Evolutionary conservation across 2,888 invertebrate genomes (phyloP).

Genomic region (Dorcus hopei): DNA sequence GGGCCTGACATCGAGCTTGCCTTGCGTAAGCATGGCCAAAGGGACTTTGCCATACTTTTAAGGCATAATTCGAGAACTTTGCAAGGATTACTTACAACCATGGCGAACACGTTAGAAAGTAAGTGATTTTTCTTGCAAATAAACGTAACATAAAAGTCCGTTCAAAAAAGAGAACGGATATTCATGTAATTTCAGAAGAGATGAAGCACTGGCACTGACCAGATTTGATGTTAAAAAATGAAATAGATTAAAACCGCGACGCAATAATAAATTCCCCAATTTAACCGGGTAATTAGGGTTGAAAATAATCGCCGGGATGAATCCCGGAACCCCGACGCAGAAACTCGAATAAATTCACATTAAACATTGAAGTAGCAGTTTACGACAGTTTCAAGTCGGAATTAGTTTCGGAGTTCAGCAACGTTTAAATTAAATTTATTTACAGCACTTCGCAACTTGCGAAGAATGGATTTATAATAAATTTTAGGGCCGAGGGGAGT

Average conservation of each 20-base stretch:
- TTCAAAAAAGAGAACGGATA: too few relatives aligned
- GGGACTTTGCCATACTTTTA: slow-evolving; percentile 65
- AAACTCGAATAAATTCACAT: background rate
- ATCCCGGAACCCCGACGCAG: background rate
- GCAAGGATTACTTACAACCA: slow-evolving; percentile 71
- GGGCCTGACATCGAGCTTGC: slow-evolving; percentile 61
- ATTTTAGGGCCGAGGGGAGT: too few relatives aligned
- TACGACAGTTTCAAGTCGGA: slow-evolving; percentile 1
- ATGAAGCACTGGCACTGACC: too few relatives aligned
- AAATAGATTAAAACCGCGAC: too few relatives aligned
- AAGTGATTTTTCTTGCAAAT: slow-evolving; percentile 40
- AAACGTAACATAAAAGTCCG: background rate
- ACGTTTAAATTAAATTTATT: slow-evolving; percentile 1
- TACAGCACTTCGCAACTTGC: background rate
- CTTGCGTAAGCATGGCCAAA: slow-evolving; percentile 58
- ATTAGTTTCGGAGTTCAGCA: background rate
- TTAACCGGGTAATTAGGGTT: background rate
- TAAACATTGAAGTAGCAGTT: slow-evolving; percentile 1
- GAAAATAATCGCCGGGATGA: background rate
- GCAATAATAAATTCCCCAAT: too few relatives aligned
- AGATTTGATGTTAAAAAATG: background rate
- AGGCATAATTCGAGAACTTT: slow-evolving; percentile 70
- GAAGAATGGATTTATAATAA: background rate
- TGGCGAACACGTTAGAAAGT: slow-evolving; percentile 74
- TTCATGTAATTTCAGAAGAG: too few relatives aligned